phyloP scores from a whole-genome alignment of 2,113 vertebrate species.

The Cheirogaleus medius region DNA sequence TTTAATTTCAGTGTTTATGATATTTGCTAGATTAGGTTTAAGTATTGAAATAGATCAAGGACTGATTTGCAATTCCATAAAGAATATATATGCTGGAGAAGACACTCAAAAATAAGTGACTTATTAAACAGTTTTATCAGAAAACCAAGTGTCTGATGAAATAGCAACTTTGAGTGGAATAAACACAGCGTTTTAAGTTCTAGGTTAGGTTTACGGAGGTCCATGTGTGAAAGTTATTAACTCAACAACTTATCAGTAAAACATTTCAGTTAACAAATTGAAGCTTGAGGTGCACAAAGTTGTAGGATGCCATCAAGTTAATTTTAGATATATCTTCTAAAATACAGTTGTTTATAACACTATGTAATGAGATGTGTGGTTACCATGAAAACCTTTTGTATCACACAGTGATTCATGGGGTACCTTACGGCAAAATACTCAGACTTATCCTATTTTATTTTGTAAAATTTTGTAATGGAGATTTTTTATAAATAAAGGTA shows the following conservation, averaged over 20 bases:
- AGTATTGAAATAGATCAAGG: background rate
- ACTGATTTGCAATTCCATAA: background rate
- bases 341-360: background rate
- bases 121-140: background rate
- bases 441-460: background rate
- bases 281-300: background rate
- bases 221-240: background rate
- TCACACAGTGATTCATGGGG: background rate
- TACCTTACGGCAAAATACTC: conserved; percentile 14
- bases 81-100: background rate
- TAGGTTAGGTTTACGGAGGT: background rate
- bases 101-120: background rate
- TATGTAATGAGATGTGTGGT: background rate
- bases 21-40: background rate
- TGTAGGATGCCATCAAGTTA: background rate
- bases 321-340: background rate
- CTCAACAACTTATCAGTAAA: background rate
- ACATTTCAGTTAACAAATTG: background rate
- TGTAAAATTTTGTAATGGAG: too few species aligned
- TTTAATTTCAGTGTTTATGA: background rate
- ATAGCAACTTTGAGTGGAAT: background rate
- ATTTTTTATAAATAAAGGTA: too few species aligned
- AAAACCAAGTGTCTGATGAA: background rate
- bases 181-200: background rate
- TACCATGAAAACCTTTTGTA: background rate